Evolutionary conservation across 1,140 invertebrate species (phyloP), one percentile per base, ranked within the genome.

Genomic region (Camponotus floridanus): DNA sequence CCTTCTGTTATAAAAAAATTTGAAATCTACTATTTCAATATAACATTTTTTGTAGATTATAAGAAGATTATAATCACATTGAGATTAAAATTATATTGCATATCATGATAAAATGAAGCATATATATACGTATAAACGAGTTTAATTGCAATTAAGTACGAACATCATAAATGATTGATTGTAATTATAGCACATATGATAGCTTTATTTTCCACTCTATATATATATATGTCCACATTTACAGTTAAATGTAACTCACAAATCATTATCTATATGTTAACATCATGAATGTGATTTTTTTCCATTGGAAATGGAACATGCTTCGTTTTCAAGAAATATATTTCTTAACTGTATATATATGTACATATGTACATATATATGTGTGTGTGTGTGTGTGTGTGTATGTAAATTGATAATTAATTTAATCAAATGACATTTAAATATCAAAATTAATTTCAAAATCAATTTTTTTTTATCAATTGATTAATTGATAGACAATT

Each of bases 201-300:
- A 45, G 74, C 68, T 55, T 85, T 61, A 36, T 51, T 71, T 62
- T 4, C 26, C 80, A 88, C 86, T 86, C 31, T 86, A 51, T 45
- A 57, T 48, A 21, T 18, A 9, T 3, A 33, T 21, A 64, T 36
- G 0, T 88, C 73, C 64, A 33, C 15, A 42, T 18, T 59, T 70
- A 33, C 59, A 68, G 68, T 48, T 48, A n/a, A 7, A 26, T 26
- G 51, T 80, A 83, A 89, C 87, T 62, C 48, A 86, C 68, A 26
- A 73, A 31, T 67, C 31, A 31, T 71, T 74, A 11, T 51, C 11
- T 18, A 26, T 42, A 62, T 59, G 21, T 71, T 4, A 59, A 57
- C 21, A 18, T 5, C 36, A 18, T 11, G 6, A 42, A 42, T n/a
- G 13, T 39, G 11, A 67, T 59, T 68, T 74, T 86, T 57, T 39